phyloP scores from a whole-genome alignment of 2,113 vertebrate genomes.

The Meriones unguiculatus region DNA sequence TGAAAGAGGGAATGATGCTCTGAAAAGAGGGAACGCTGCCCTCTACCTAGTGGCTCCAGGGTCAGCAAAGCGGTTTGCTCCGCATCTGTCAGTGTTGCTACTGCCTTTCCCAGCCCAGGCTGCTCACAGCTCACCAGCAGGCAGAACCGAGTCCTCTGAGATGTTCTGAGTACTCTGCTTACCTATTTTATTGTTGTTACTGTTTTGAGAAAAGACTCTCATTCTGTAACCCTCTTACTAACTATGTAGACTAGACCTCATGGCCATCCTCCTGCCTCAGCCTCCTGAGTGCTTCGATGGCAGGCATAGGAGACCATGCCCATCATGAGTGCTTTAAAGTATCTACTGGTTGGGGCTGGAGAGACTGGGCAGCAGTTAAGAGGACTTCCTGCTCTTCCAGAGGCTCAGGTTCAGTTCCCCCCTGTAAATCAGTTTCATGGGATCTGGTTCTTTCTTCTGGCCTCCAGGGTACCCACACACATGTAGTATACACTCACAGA shows the following conservation, averaged over 20 bases:
- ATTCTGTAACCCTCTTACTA: not conserved
- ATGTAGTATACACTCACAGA: not conserved
- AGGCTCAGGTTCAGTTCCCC: not conserved
- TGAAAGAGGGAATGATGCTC: not conserved
- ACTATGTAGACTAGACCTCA: not conserved
- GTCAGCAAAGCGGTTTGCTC: not conserved
- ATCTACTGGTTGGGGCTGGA: not conserved
- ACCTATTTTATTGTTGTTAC: not conserved
- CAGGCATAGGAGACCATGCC: not conserved
- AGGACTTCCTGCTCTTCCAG: not conserved
- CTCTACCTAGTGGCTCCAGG: not conserved
- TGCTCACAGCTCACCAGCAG: rapidly evolving
- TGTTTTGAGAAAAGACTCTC: not conserved
- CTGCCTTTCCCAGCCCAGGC: not conserved
- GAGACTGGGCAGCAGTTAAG: not conserved
- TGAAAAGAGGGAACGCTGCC: not conserved
- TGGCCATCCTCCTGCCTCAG: not conserved
- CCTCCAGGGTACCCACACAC: not conserved
- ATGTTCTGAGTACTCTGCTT: rapidly evolving
- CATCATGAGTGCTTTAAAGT: not conserved
- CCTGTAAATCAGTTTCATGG: not conserved
- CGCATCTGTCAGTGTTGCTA: rapidly evolving
- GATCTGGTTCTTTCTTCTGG: not conserved
- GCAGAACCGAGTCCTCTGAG: not conserved
- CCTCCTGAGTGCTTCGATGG: not conserved